These are phyloP conservation scores for Eremobia ochroleuca DNA, from an alignment of 2,888 invertebrate species.

Conservation along the genomic window DNA sequence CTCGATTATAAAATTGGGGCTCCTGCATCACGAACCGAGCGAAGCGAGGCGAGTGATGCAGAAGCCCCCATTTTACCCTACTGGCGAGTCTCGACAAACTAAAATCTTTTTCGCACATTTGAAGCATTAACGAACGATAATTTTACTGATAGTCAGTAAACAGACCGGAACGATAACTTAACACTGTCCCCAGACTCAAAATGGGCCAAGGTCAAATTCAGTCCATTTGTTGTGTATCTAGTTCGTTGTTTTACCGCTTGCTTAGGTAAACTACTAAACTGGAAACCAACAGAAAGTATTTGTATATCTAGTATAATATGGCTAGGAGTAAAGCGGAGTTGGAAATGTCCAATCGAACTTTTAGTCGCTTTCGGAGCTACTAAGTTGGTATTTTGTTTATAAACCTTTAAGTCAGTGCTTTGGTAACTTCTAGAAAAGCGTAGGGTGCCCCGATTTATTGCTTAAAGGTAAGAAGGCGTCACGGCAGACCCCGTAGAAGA, in stretches of 20 bases:
- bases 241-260: conserved; percentile 19
- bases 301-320: neutral
- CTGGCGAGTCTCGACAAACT: neutral
- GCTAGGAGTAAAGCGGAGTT: neutral
- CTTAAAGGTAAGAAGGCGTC: neutral
- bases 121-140: conserved; percentile 1
- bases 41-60: too few relatives aligned
- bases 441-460: neutral
- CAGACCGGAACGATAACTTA: neutral
- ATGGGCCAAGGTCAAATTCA: conserved; percentile 6
- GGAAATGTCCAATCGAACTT: neutral
- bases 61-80: too few relatives aligned
- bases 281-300: conserved; percentile 10
- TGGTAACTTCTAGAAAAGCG: neutral
- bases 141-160: neutral
- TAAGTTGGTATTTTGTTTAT: neutral
- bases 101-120: neutral
- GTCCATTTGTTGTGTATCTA: conserved; percentile 7
- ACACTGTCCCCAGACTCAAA: neutral
- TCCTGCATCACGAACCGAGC: too few relatives aligned
- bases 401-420: neutral
- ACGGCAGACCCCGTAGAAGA: too few relatives aligned
- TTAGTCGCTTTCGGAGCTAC: neutral
- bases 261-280: conserved; percentile 24
- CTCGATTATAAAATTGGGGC: too few relatives aligned